phyloP scores from a whole-genome alignment of 2,113 vertebrate genomes.

The Epinephelus moara region DNA sequence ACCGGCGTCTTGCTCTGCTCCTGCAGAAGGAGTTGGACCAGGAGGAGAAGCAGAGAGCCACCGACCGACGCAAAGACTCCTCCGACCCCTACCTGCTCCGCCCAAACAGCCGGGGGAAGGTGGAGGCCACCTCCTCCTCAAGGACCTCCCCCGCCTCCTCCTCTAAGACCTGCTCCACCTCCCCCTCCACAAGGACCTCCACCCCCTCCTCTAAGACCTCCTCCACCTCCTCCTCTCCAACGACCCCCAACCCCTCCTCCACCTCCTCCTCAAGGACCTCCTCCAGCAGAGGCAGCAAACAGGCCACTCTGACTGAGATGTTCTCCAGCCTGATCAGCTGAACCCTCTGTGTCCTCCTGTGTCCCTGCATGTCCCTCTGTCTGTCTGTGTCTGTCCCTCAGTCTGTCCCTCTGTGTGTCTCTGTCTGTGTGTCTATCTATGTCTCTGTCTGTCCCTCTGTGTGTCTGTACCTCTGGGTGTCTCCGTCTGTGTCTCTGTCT shows the following conservation, averaged over 20 bases:
- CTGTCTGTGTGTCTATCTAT: background rate
- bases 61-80: constrained; percentile 89
- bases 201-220: background rate
- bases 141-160: background rate
- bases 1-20: constrained; percentile 88
- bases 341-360: constrained; percentile 16
- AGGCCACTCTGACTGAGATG: constrained; percentile 77
- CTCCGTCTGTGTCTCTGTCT: background rate
- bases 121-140: background rate
- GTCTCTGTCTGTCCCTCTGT: too few relatives aligned
- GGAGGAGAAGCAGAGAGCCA: constrained; percentile 75
- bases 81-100: constrained; percentile 88
- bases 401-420: background rate
- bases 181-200: background rate
- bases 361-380: background rate
- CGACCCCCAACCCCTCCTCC: background rate
- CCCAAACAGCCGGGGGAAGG: constrained; percentile 28
- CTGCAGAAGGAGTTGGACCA: constrained; percentile 89
- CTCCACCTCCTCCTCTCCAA: background rate
- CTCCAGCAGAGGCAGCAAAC: constrained; percentile 55
- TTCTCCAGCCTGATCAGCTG: constrained; percentile 67
- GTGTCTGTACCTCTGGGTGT: background rate
- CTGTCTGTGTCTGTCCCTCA: background rate
- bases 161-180: background rate
- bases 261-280: background rate